Conservation (phyloP, 2,888 invertebrate genomes). For the Pammene aurita region DNA sequence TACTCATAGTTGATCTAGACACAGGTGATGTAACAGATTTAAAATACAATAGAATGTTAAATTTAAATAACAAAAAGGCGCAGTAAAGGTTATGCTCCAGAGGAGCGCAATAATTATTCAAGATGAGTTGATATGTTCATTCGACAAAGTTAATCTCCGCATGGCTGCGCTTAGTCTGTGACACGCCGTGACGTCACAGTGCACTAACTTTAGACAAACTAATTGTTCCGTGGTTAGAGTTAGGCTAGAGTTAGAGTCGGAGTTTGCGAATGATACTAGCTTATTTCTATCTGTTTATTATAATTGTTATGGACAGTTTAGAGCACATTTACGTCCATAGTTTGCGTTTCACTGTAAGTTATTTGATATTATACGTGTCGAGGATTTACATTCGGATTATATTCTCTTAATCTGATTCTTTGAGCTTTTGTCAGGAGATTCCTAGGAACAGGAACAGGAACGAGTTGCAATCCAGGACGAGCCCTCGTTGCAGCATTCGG, state of each 20-base stretch:
- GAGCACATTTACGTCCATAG: neutral
- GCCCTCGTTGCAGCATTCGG: no score
- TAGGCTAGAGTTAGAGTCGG: neutral
- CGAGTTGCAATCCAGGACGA: no score
- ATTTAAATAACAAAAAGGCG: slow-evolving; percentile 7
- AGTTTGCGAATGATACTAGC: neutral
- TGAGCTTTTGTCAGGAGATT: no score
- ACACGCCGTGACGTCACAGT: slow-evolving; percentile 1
- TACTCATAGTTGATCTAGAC: neutral
- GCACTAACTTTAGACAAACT: slow-evolving; percentile 28
- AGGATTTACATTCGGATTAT: no score
- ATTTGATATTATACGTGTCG: no score
- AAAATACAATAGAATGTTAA: neutral
- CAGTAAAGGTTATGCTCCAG: slow-evolving; percentile 4
- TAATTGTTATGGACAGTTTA: slow-evolving; percentile 1
- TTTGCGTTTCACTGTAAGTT: neutral
- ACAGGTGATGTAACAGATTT: slow-evolving; percentile 1
- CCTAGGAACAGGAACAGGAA: no score
- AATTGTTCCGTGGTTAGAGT: slow-evolving; percentile 19
- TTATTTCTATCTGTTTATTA: neutral
- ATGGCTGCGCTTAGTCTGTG: slow-evolving; percentile 1
- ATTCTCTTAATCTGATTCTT: no score
- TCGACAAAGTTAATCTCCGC: slow-evolving; percentile 17
- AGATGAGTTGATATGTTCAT: slow-evolving; percentile 24
- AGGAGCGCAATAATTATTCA: slow-evolving; percentile 17